Base-by-base conservation (phyloP, 2,113 vertebrate genomes). In the Petromus typicus region DNA sequence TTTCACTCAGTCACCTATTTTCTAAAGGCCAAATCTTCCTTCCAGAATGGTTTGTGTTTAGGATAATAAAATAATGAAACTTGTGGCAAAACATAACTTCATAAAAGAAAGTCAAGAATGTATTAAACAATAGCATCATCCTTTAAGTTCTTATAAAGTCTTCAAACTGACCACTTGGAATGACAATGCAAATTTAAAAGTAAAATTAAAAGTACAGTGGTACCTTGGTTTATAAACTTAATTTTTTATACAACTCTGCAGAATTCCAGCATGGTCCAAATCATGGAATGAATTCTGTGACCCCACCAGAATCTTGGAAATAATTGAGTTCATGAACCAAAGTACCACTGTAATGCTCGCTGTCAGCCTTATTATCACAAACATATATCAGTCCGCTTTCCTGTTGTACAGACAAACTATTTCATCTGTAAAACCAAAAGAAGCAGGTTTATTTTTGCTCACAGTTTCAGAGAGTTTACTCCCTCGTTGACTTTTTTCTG, bases 51-150 rank as follows among this genome's bases (percentile, higher is more conserved):
- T 10, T 30, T 64, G 3, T 90, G 5, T 85, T 92, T 85, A 89
- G 54, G 13, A 40, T 78, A 25, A 80, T 45, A 69, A 95, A 61
- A 1, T 59, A 30, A 81, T 84, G 37, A 80, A 59, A 40, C 5
- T 23, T 76, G 22, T 84, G 57, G 59, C 27, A 93, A 91, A 96
- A 90, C 27, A 40, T 14, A 57, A 84, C 75, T 95, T 87, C 7
- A 76, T 61, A 89, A 81, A 93, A 86, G 1, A 8, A 93, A 76
- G 2, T 67, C 22, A 78, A 73, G 16, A 79, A 63, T 85, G 3
- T 84, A 90, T 91, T 89, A 94, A 67, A 30, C 8, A 57, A 34
- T 48, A 30, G 4, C 5, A 78, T 1, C 17, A 32, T 92, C 71
- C 37, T 88, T 94, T 71, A 78, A 95, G 87, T 85, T 85, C 22